Evolutionary conservation across 1,140 invertebrate genomes (phyloP), one percentile per base, ranked within the genome.

Genomic region (Oncopeltus fasciatus): DNA sequence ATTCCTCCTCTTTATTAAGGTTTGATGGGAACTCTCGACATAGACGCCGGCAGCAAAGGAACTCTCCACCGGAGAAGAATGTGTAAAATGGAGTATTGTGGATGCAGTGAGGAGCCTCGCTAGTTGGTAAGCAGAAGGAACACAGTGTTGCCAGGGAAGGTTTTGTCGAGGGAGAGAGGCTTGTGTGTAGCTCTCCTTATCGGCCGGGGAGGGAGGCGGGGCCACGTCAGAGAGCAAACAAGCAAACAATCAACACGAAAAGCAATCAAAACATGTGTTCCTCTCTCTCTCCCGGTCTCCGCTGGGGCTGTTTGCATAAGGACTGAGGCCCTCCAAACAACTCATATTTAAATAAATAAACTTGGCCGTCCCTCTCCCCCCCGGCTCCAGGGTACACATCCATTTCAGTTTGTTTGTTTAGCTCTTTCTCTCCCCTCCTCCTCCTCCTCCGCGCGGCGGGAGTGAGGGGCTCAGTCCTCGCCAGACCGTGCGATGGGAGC

Each of bases 321-420:
- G 61, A 61, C 60, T 65, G 59, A 58, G 65, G 63, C 43, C 27
- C 29, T 46, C 64, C 61, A 67, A 67, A 67, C 67, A 65, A 66
- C 66, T 68, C 67, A 66, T 68, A 68, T 68, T 68, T 67, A 68
- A 68, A 67, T 68, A 68, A 68, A 68, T 68, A 68, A 68, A 68
- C 67, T 63, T 62, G 61, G 49, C 61, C 43, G 31, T 65, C 44
- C 56, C 38, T 29, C 57, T 27, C 57, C 56, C 38, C 44, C 57
- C 29, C 57, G 58, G 31, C 57, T 58, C 57, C 18, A 49, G 53
- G 38, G 62, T 60, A 62, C 59, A 59, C 63, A 63, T 66, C 63
- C 63, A 66, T 63, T 66, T 64, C 63, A 61, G 62, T 61, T 61
- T 64, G 62, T 66, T 64, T 61, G 62, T 63, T 61, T 64, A 61